Evolutionary conservation across 37 sponge, comb jelly and placozoan species (phyloP), one percentile per base, ranked within the genome.

Genomic region (Beroe ovata): DNA sequence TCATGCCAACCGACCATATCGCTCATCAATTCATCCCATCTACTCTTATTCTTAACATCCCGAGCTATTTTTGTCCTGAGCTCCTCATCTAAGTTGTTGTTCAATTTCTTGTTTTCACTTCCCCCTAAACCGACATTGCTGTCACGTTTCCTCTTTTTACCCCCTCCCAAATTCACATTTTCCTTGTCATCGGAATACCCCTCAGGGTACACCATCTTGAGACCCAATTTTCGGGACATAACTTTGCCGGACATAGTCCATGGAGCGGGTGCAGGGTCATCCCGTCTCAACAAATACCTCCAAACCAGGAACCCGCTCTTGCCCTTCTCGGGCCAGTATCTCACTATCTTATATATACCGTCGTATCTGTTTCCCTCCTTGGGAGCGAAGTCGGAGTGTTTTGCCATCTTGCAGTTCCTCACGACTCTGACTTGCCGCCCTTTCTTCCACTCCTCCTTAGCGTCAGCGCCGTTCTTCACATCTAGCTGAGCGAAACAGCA

Each of bases 351-450:
- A 89, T 96, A 96, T 18, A 93, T 92, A 4, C 96, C 96, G 89
- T 96, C 96, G 47, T 96, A 96, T 62, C 96, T 63, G 90, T 93
- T 93, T 8, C 96, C 96, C 47, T 96, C 96, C 28, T 92, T 72
- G 0, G 96, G 96, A 29, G 93, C 93, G 66, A 93, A 96, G 47
- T 93, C 62, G 30, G 96, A 96, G 40, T 34, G 69, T 89, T 96
- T 96, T 28, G 90, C 64, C 0, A 92, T 92, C 60, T 96, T 96
- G 72, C 90, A 91, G 90, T 93, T 96, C 0, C 96, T 84, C 14
- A 95, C 96, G 69, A 96, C 96, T 41, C 96, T 36, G 26, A 96
- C 92, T 33, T 95, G 95, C 71, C 92, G 93, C 0, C 96, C 95
- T 37, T 94, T 91, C 60, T 71, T 91, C 96, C 96, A 96, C 37